Base-by-base conservation (phyloP, 2,888 invertebrate species). In the Nomada lathburiana region DNA sequence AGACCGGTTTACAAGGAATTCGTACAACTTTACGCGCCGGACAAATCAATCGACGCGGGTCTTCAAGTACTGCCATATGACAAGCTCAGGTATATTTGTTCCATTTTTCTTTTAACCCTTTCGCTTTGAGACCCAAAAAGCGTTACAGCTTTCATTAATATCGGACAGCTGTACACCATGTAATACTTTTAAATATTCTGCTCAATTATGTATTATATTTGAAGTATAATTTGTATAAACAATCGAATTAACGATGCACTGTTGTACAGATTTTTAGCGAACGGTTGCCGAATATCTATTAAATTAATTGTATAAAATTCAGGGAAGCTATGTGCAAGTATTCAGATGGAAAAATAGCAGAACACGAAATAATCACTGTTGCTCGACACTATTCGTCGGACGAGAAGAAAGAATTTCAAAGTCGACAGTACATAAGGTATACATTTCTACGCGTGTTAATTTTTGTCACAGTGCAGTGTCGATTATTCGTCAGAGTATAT, bases 301-400 rank as follows among this genome's bases (percentile, higher is more conserved):
- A 82, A 5, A 55, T 63, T 62, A 42, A 42, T 47, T 26, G 1
- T n/a, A n/a, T 26, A 5, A 63, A 60, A 42, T 44, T 20, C 89
- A 96, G 97, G 88, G 95, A 96, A 89, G 96, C 96, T 3, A 89
- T 97, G 59, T 95, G 95, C 88, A 95, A 96, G 87, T 94, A 97
- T 69, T 95, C 97, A 94, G 96, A 96, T 16, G 95, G 96, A 44
- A 94, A 95, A 85, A 96, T 97, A 93, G 96, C 96, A 0, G 97
- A 97, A 90, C 98, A 98, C 83, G 98, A 98, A 94, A 96, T 97
- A 92, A 94, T 97, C 4, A 97, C 97, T 0, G 94, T 98, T 13
- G 96, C 96, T 18, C 95, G 98, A 84, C 95, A 95, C 86, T 98
- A 97, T 93, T 96, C 96, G 0, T 96, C 96, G 0, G 95, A 96